These are phyloP conservation scores for Pseudorhiza aurosa DNA, from an alignment of 30 jellyfish, hydroid and myxozoan genomes.

Conservation along the genomic window DNA sequence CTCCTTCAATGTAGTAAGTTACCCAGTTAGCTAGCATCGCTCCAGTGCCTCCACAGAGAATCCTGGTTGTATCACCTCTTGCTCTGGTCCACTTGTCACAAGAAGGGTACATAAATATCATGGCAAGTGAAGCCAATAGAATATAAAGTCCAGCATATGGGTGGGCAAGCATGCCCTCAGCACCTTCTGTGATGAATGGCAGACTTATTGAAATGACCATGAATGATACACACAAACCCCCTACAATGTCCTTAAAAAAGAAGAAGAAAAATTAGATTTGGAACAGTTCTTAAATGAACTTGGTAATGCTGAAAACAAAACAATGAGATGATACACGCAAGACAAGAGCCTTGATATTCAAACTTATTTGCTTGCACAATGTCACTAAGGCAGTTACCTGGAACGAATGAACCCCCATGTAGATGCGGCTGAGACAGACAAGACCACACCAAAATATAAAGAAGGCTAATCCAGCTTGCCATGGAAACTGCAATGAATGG, in stretches of 20 bases:
- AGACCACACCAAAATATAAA: constrained; percentile 87
- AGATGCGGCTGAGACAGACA: constrained; percentile 90
- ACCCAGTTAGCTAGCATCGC: constrained; percentile 86
- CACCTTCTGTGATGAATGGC: constrained; percentile 80
- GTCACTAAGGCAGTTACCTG: constrained; percentile 68
- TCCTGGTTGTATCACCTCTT: constrained; percentile 94
- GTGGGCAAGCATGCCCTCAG: constrained; percentile 64
- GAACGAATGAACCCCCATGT: constrained; percentile 94
- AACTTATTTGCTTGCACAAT: too few relatives aligned
- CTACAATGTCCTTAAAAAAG: constrained; percentile 79
- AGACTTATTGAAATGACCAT: constrained; percentile 74
- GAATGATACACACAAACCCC: constrained; percentile 84
- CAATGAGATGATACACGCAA: too few relatives aligned
- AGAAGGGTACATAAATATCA: constrained; percentile 82
- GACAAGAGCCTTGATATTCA: too few relatives aligned
- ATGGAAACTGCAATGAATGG: constrained; percentile 66
- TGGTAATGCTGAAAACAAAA: too few relatives aligned
- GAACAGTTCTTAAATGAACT: too few relatives aligned
- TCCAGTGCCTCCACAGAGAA: constrained; percentile 92
- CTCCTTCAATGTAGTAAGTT: constrained; percentile 73
- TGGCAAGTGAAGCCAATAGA: constrained; percentile 55
- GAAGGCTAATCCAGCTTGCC: constrained; percentile 85
- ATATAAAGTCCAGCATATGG: constrained; percentile 83
- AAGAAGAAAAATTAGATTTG: not conserved
- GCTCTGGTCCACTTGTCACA: constrained; percentile 89